Conservation (phyloP, 2,113 vertebrate species). For the Seriola quinqueradiata region DNA sequence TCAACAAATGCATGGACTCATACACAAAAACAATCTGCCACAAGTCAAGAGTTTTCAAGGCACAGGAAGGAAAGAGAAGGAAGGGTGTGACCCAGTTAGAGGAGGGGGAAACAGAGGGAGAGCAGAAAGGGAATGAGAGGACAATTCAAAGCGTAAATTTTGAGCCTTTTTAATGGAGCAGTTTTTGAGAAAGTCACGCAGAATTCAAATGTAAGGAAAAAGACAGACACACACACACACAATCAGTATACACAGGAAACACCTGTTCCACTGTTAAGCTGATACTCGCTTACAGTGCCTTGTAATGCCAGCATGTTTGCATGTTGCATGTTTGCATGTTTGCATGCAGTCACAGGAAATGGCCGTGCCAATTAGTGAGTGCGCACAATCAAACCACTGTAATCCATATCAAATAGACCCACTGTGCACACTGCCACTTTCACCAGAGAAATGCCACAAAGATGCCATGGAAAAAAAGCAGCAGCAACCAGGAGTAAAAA, state of each 20-base stretch:
- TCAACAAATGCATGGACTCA: not conserved
- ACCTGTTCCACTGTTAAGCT: not conserved
- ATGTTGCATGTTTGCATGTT: not conserved
- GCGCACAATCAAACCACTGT: conserved; percentile 69
- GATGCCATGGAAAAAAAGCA: conserved; percentile 64
- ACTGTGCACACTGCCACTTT: conserved; percentile 36
- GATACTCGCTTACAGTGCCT: not conserved
- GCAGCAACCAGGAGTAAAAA: conserved; percentile 73
- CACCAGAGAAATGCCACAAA: conserved; percentile 44
- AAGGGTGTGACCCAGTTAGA: conserved; percentile 24
- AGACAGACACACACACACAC: not conserved
- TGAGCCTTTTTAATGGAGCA: not conserved
- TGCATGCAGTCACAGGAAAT: conserved; percentile 17
- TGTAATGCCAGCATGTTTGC: not conserved
- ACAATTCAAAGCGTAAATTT: not conserved
- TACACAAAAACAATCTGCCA: not conserved
- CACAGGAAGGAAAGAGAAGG: conserved; percentile 63
- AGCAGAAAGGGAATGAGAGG: conserved; percentile 3
- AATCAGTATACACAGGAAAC: not conserved
- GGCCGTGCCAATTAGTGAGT: conserved; percentile 7
- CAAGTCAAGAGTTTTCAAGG: conserved; percentile 29
- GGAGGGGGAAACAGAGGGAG: conserved; percentile 6
- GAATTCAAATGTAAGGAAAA: conserved; percentile 17
- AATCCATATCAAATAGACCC: conserved; percentile 32
- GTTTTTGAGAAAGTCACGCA: not conserved